Base-by-base conservation (phyloP, 2,888 invertebrate genomes). In the Silvanus unidentatus region DNA sequence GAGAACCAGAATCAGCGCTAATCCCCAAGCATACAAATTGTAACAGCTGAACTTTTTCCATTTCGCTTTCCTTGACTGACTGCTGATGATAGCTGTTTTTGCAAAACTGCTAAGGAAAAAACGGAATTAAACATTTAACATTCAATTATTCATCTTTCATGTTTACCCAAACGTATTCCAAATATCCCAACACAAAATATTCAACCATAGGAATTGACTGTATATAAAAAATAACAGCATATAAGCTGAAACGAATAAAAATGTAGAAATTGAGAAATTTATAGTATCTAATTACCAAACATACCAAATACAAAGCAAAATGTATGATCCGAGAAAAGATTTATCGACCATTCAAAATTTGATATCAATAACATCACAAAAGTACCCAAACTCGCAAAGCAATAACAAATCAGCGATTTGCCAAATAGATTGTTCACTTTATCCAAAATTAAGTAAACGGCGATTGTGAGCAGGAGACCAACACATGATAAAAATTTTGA, bases 1-100 rank as follows among this genome's bases (percentile, higher is more conserved):
- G 8, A 72, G 53, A 0, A 82, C 80, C 30, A 86, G 64, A 1
- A 76, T 28, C 2, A 79, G 60, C 0, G 87, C 77, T 8, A 80
- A 57, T 2, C 81, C 80, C 86, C 86, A 88, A 1, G 86, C 85
- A 64, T 86, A 86, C 1, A 81, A 36, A 1, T 82, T 82, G 64
- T 87, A 88, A 61, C 75, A 72, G 2, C 80, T 43, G 62, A 87
- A 84, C 47, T 79, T 76, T 38, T 76, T 78, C 13, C 27, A 73
- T 60, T 48, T 78, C 77, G 22, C 22, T 22, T 22, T 3, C 8
- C 22, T 3, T 8, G 22, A 22, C 3, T n/a, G 22, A 22, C 22
- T n/a, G n/a, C n/a, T n/a, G n/a, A 22, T 22, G 3, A 22, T 29
- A 14, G 45, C 35, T 15, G 47, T 40, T 46, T 57, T 62, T 8